A percentile compares a stretch with the other conserved stretches of the same genome.
These are phyloP conservation scores for Procambarus clarkii DNA, from an alignment of 1,140 invertebrate species.

Conservation along the genomic window DNA sequence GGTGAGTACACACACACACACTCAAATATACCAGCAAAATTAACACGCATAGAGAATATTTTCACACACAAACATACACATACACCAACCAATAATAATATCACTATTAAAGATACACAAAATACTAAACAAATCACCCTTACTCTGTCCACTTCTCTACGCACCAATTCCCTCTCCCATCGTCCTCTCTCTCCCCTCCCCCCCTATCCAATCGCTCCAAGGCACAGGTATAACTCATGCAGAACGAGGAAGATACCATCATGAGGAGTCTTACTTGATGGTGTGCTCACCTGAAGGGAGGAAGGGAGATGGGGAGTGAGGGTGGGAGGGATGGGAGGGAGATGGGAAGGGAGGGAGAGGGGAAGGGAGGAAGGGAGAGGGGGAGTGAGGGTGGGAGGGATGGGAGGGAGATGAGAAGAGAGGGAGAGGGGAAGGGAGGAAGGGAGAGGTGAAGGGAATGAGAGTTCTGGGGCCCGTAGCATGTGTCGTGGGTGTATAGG, in stretches of 20 bases:
- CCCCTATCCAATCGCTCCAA: no score
- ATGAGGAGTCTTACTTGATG: no score
- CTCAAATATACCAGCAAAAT: no score
- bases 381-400: not conserved
- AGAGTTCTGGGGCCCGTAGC: no score
- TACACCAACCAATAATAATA: not conserved
- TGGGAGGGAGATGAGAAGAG: not conserved
- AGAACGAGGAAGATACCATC: not conserved
- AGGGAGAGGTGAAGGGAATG: not conserved
- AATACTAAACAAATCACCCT: no score
- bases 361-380: not conserved
- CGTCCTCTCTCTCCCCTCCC: no score
- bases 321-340: not conserved
- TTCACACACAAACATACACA: no score
- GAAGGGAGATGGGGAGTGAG: not conserved
- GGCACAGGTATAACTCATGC: not conserved
- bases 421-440: not conserved
- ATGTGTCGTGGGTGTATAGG: no score
- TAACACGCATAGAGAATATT: no score
- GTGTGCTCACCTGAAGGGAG: not conserved
- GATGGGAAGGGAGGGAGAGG: not conserved
- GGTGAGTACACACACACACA: no score
- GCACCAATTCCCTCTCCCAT: not conserved
- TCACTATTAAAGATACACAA: no score
- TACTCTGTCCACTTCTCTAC: not conserved